A percentile compares a stretch with the other conserved stretches of the same genome.
phyloP scores from a whole-genome alignment of 2,888 invertebrate genomes.

The Cetonia aurata region DNA sequence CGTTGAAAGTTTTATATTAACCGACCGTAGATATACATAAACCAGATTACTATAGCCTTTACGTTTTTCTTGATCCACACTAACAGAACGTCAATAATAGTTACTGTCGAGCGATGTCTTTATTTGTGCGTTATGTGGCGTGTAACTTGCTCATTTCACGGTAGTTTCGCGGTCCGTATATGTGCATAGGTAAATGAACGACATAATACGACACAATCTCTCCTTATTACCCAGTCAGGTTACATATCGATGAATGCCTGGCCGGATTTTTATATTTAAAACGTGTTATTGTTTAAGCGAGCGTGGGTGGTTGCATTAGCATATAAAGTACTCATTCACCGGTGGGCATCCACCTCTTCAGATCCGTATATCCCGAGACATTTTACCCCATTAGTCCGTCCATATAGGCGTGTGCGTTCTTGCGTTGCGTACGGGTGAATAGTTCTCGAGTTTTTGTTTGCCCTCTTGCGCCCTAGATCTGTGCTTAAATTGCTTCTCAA shows the following conservation, averaged over 20 bases:
- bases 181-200: too few species aligned
- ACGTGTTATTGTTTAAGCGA: conserved; percentile 41
- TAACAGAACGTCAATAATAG: too few species aligned
- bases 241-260: conserved; percentile 33
- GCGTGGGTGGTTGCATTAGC: conserved; percentile 49
- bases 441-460: conserved; percentile 26
- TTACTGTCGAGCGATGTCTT: too few species aligned
- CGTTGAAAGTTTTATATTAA: too few species aligned
- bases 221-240: conserved; percentile 30
- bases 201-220: conserved; percentile 3
- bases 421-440: not conserved
- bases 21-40: too few species aligned
- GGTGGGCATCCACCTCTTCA: conserved; percentile 40
- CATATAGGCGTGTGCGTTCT: conserved; percentile 1
- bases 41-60: too few species aligned
- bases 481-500: conserved; percentile 1
- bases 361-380: conserved; percentile 29
- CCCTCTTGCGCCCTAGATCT: not conserved
- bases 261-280: conserved; percentile 33
- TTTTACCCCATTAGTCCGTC: conserved; percentile 28
- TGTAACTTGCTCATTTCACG: too few species aligned
- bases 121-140: too few species aligned
- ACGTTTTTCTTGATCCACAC: too few species aligned
- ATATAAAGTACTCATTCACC: conserved; percentile 47
- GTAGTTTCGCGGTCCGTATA: too few species aligned